Base-by-base conservation (phyloP, 2,888 invertebrate species). In the Drosophila anomelani region DNA sequence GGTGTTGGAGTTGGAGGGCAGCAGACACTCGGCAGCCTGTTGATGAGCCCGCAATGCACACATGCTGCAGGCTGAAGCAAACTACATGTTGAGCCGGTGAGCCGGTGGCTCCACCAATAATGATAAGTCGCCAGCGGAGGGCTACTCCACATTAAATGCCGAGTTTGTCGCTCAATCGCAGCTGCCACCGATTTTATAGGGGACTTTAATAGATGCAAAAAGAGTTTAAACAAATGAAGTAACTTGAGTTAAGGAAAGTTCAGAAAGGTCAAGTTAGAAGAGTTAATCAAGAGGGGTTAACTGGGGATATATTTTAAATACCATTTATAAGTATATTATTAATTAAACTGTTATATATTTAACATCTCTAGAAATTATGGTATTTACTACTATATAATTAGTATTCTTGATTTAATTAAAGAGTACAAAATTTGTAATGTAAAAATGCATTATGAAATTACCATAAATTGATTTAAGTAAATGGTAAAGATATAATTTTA, bases 21-120 rank as follows among this genome's bases (percentile, higher is more conserved):
- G 41, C 46, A 39, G 67, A 66, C 69, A 53, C 67, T 23, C 57
- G 61, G 49, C 68, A 71, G 71, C 62, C 71, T 63, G 72, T 63
- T 68, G 68, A 57, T 62, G 55, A 59, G 64, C 43, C 67, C 72
- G 60, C 73, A 75, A 55, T 67, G 75, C 70, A 67, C 76, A 76
- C 66, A 76, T 76, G 75, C 75, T 69, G 63, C 74, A 61, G 46
- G 46, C 36, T 23, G 17, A 23, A 44, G 44, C 12, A 9, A 23
- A 43, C 32, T 39, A 23, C 46, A 54, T 54, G 51, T 23, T 39
- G 55, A 59, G 44, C 23, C 23, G 23, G 8, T 39, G 58, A 59
- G 60, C 60, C 60, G 51, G 57, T 64, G 57, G 46, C 49, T 62
- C 39, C 38, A 54, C 60, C 62, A 57, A 53, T 58, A 58, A 71